Evolutionary conservation across 2,797 vertebrate species (phyloP), one percentile per base, ranked within the genome.

Genomic region (Aplochiton taeniatus): DNA sequence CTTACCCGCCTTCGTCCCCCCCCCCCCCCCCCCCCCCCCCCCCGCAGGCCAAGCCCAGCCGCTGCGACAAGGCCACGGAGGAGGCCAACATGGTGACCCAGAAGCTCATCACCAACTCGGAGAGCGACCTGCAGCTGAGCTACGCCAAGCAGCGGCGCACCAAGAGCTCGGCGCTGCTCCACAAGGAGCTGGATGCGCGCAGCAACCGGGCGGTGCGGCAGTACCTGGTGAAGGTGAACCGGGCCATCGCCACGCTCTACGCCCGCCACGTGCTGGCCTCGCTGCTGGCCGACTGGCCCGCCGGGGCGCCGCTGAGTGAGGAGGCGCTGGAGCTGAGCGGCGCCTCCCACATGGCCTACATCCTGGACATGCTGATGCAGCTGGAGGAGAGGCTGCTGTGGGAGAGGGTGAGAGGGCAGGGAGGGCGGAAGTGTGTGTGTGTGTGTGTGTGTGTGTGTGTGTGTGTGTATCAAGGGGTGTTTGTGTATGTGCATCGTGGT

Each of bases 291-390:
- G 93, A 98, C 83, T 99, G 98, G 97, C 96, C 96, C 0, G 80
- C 81, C 3, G 90, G 91, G 0, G 81, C 91, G 57, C 83, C 94
- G 0, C 86, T 99, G 76, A 95, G 91, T 0, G 96, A 98, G 77
- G 96, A 98, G 64, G 92, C 94, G 68, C 86, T 99, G 66, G 95
- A 97, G 59, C 93, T 99, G 58, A 98, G 88, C 4, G 95, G 97
- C 0, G 93, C 96, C 4, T 96, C 98, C 1, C 97, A 98, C 64
- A 96, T 99, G 94, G 96, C 96, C 7, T 98, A 98, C 82, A 97
- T 99, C 80, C 91, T 99, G 87, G 96, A 98, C 85, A 98, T 98
- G 97, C 88, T 99, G 14, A 96, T 99, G 96, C 97, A 99, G 87
- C 93, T 99, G 52, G 97, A 99, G 82, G 98, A 99, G 76, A 95